Percentiles rank a stretch among this genome's conserved stretches.
phyloP scores from a whole-genome alignment of 2,888 invertebrate species.

The Mystacides longicornis region DNA sequence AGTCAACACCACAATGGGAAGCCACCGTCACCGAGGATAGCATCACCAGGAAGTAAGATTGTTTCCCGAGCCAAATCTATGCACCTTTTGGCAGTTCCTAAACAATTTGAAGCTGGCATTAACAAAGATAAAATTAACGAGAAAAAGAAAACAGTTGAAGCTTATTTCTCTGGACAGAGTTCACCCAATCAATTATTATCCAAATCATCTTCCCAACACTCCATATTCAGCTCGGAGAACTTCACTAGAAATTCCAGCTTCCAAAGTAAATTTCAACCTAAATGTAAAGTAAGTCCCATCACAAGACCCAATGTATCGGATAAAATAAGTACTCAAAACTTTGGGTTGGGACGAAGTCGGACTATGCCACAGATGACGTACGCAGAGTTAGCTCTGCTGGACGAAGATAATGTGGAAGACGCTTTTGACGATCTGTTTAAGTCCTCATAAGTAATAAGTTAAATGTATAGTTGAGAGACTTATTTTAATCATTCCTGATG shows the following conservation, averaged over 20 bases:
- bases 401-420: slow-evolving; percentile 78
- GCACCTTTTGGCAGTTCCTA: slow-evolving; percentile 65
- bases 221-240: slow-evolving; percentile 30
- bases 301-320: slow-evolving; percentile 20
- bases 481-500: slow-evolving; percentile 23
- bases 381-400: slow-evolving; percentile 56
- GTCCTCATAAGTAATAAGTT: slow-evolving; percentile 22
- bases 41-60: slow-evolving; percentile 38
- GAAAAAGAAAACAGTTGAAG: slow-evolving; percentile 66
- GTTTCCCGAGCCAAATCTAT: slow-evolving; percentile 63
- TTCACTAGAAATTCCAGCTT: slow-evolving; percentile 1
- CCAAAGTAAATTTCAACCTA: slow-evolving; percentile 33
- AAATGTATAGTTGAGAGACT: slow-evolving; percentile 9
- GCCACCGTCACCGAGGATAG: slow-evolving; percentile 33
- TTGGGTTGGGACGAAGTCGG: slow-evolving; percentile 61
- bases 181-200: slow-evolving; percentile 35
- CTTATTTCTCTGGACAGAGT: slow-evolving; percentile 55
- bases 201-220: slow-evolving; percentile 29
- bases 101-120: slow-evolving; percentile 75
- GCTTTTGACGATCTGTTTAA: slow-evolving; percentile 82
- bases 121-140: slow-evolving; percentile 58
- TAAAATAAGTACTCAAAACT: slow-evolving; percentile 32
- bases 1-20: slow-evolving; percentile 38
- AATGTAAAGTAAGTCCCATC: slow-evolving; percentile 31
- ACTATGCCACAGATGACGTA: slow-evolving; percentile 68